These are phyloP conservation scores for Apogon hyalosoma DNA, from an alignment of 2,797 vertebrate genomes.

Conservation along the genomic window DNA sequence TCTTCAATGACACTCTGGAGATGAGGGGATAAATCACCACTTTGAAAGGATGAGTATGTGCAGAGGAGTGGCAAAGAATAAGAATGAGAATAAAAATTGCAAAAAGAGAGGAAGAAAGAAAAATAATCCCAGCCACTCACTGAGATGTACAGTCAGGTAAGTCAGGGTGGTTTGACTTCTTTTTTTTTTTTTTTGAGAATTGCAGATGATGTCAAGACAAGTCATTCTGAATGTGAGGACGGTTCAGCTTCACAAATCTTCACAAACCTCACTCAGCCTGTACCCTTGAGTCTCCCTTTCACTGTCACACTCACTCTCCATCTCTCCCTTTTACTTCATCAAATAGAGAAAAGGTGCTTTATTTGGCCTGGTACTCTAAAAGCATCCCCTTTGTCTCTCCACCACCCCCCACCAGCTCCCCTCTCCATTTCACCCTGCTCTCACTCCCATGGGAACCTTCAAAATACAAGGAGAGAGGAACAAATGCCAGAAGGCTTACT, in stretches of 20 bases:
- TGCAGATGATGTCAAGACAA: slow-evolving; percentile 38
- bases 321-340: slow-evolving; percentile 45
- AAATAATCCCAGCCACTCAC: slow-evolving; percentile 26
- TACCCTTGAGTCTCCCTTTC: slow-evolving; percentile 7
- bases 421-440: slow-evolving; percentile 45
- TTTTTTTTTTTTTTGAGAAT: slow-evolving; percentile 6
- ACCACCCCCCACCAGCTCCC: slow-evolving; percentile 7
- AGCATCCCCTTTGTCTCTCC: slow-evolving; percentile 58
- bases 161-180: slow-evolving; percentile 36
- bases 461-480: slow-evolving; percentile 59
- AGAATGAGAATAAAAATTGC: slow-evolving; percentile 28
- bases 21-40: slow-evolving; percentile 74
- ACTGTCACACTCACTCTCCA: slow-evolving; percentile 23
- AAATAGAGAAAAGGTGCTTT: slow-evolving; percentile 58
- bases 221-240: slow-evolving; percentile 17
- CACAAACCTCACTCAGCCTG: too few species aligned
- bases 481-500: slow-evolving; percentile 61
- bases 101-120: slow-evolving; percentile 27
- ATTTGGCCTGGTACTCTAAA: slow-evolving; percentile 61
- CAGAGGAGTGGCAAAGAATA: slow-evolving; percentile 36
- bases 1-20: slow-evolving; percentile 74
- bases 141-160: slow-evolving; percentile 22
- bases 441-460: slow-evolving; percentile 49
- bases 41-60: slow-evolving; percentile 46
- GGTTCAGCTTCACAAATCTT: slow-evolving; percentile 36